These are phyloP conservation scores for Lycaena phlaeas DNA, from an alignment of 2,888 invertebrate species.

Conservation along the genomic window DNA sequence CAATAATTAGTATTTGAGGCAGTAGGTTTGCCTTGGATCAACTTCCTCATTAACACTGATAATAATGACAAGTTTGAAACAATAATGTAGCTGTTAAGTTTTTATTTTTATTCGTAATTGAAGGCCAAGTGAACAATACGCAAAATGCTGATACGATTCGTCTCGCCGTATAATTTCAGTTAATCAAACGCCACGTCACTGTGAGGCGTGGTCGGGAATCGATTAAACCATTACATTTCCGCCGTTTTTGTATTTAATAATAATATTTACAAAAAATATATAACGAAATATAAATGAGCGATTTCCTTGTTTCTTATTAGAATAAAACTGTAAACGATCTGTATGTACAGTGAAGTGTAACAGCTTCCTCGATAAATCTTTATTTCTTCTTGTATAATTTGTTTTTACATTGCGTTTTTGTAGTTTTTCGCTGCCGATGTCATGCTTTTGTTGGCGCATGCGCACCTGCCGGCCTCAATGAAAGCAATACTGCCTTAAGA, in stretches of 20 bases:
- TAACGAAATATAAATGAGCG: slow-evolving; percentile 54
- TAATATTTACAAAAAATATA: slow-evolving; percentile 41
- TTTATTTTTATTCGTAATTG: slow-evolving; percentile 56
- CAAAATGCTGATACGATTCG: slow-evolving; percentile 60
- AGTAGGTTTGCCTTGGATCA: slow-evolving; percentile 55
- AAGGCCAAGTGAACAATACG: slow-evolving; percentile 63
- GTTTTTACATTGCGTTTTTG: slow-evolving; percentile 60
- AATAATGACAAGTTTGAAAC: slow-evolving; percentile 66
- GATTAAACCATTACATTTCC: slow-evolving; percentile 67
- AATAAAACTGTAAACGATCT: slow-evolving; percentile 59
- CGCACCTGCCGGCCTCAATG: slow-evolving; percentile 39
- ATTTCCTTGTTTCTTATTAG: slow-evolving; percentile 50
- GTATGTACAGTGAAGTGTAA: slow-evolving; percentile 64
- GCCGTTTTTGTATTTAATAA: slow-evolving; percentile 49
- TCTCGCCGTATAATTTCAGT: slow-evolving; percentile 66
- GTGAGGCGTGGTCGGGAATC: slow-evolving; percentile 59
- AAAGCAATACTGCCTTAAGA: slow-evolving; percentile 53
- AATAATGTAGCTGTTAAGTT: slow-evolving; percentile 62
- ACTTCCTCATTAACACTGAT: slow-evolving; percentile 59
- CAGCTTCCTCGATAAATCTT: slow-evolving; percentile 63
- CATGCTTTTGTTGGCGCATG: slow-evolving; percentile 42
- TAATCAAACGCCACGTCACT: slow-evolving; percentile 65
- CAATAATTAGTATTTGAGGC: background rate
- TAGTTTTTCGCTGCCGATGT: slow-evolving; percentile 25
- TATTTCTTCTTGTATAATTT: slow-evolving; percentile 64